Evolutionary conservation across 2,888 invertebrate genomes (phyloP), one percentile per base, ranked within the genome.

Genomic region (Thumatha senex): DNA sequence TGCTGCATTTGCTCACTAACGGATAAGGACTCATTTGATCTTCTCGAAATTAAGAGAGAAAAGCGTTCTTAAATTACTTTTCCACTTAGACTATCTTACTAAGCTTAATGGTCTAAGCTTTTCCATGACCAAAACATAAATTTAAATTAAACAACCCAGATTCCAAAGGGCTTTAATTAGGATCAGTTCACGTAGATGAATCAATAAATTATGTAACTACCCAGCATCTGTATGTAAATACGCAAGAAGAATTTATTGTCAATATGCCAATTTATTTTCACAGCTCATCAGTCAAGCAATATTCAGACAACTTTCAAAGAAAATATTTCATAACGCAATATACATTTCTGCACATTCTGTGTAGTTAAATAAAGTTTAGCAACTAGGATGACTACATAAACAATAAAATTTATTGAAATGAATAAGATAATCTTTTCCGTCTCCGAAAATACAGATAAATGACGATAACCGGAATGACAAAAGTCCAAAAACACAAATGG

Each of bases 401-500:
- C 11, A 14, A 40, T 13, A 40, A 29, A 5, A 11, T 24, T 24
- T 24, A 46, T 29, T n/a, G 9, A 14, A 33, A n/a, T 10, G 3
- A 33, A 15, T 15, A 15, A n/a, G 8, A 11, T 18, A 33, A 29
- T 14, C 31, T 14, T n/a, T n/a, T 1, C 24, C 11, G 35, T 14
- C 14, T 41, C 24, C n/a, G 18, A 40, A 46, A 50, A 49, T 43
- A 18, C 34, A 33, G 18, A 41, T 13, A 43, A 40, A 29, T 45
- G 30, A 33, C 24, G 24, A 33, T 33, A 39, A 15, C 29, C n/a
- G 14, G 13, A 42, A 40, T 30, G 50, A 9, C 31, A n/a, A 50
- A 47, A 52, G 47, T 49, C 46, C 39, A 8, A 0, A 36, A 40
- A 56, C 54, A 38, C 46, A 55, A 53, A 35, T 43, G 7, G 35